Conservation (phyloP, 2,888 invertebrate species). For the Aromia moschata region DNA sequence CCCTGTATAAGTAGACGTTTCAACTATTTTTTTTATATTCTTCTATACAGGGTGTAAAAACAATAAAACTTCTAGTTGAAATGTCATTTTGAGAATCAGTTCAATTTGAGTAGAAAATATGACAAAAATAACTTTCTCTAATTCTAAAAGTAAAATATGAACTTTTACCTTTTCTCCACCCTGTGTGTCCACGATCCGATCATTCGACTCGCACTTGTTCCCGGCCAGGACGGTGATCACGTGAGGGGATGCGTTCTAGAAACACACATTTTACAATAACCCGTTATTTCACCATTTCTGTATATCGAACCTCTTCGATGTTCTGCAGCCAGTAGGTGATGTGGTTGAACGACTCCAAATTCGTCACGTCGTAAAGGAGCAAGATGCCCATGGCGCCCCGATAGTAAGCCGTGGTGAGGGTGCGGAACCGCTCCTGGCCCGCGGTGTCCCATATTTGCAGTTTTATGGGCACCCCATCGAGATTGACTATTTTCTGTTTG, state of each 20-base stretch:
- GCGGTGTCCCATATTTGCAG: constrained; percentile 91
- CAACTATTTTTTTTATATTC: too few species aligned
- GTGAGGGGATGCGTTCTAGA: constrained; percentile 85
- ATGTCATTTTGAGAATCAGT: too few species aligned
- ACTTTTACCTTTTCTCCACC: constrained; percentile 86
- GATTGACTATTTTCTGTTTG: constrained; percentile 87
- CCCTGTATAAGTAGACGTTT: too few species aligned
- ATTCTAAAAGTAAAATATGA: too few species aligned
- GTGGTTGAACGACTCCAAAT: constrained; percentile 89
- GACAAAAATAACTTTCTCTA: too few species aligned
- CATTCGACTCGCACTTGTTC: constrained; percentile 83
- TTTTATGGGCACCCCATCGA: constrained; percentile 87
- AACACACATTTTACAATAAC: constrained; percentile 38
- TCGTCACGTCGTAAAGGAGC: constrained; percentile 90
- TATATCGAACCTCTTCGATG: constrained; percentile 79
- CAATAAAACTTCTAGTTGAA: too few species aligned
- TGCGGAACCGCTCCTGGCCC: constrained; percentile 78
- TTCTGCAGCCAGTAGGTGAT: constrained; percentile 90
- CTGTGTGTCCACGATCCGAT: constrained; percentile 80
- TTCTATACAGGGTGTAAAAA: too few species aligned
- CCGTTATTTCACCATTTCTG: not conserved
- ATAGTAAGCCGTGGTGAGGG: constrained; percentile 88
- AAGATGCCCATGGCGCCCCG: constrained; percentile 92
- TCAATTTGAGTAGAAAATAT: too few species aligned
- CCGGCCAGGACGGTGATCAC: constrained; percentile 87